Percentiles rank a stretch among this genome's conserved stretches.
Evolutionary conservation across 2,797 vertebrate genomes (phyloP).

Genomic region (Macrochelys suwanniensis): DNA sequence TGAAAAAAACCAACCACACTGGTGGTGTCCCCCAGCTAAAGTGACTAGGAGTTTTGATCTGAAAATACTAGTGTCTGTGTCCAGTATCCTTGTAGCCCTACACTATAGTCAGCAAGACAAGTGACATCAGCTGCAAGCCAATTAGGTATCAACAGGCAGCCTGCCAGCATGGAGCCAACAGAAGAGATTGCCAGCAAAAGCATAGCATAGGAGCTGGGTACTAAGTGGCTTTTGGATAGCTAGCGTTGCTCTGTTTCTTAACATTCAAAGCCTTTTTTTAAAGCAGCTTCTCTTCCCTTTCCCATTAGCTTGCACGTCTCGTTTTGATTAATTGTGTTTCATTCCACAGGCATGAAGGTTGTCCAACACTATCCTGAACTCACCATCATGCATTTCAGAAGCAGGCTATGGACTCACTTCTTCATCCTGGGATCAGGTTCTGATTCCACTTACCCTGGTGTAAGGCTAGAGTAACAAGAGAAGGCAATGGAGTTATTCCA

Average conservation of each 20-base stretch:
- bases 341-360: not conserved
- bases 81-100: not conserved
- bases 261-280: conserved; percentile 23
- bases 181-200: not conserved
- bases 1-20: not conserved
- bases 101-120: not conserved
- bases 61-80: not conserved
- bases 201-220: not conserved
- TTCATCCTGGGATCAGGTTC: not conserved
- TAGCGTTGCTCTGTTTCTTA: conserved; percentile 43
- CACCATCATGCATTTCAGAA: not conserved
- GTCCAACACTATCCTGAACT: not conserved
- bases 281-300: conserved; percentile 6
- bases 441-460: fast-evolving
- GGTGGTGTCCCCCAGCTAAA: not conserved
- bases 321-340: not conserved
- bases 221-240: not conserved
- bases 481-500: not conserved
- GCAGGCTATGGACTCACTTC: fast-evolving
- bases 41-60: not conserved
- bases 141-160: conserved; percentile 52
- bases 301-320: not conserved
- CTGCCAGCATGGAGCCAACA: conserved; percentile 33
- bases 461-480: not conserved
- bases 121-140: conserved; percentile 47